phyloP scores from a whole-genome alignment of 1,140 invertebrate species.

The Platorchestia sp. region DNA sequence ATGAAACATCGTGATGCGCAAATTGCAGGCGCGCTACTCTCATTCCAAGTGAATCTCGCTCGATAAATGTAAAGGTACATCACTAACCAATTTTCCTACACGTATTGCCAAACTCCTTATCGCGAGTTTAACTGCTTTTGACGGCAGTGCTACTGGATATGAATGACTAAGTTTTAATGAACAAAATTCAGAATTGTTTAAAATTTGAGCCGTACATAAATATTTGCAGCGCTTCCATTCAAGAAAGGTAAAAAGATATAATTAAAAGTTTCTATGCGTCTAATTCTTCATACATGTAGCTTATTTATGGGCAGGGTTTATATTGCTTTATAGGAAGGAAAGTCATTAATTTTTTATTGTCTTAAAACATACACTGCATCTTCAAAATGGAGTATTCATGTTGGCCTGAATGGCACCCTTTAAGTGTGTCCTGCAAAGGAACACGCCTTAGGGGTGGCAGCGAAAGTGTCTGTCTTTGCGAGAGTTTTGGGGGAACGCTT shows the following conservation, averaged over 20 bases:
- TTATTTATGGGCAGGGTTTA: neutral
- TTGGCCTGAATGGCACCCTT: neutral
- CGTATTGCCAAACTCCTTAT: neutral
- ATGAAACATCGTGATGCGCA: slow-evolving; percentile 51
- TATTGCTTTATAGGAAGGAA: neutral
- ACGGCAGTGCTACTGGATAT: neutral
- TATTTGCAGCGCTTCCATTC: neutral
- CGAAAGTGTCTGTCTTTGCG: neutral
- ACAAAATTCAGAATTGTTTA: neutral
- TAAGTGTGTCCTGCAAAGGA: neutral
- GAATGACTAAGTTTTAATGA: neutral
- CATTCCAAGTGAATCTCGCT: neutral
- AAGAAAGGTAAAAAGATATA: neutral
- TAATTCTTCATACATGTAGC: neutral
- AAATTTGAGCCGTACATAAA: neutral
- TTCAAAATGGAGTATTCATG: neutral
- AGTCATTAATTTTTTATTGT: neutral
- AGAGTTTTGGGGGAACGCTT: neutral
- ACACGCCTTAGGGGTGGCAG: neutral
- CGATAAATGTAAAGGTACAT: neutral
- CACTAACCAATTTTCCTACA: neutral
- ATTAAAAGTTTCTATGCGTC: neutral
- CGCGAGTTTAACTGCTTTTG: neutral
- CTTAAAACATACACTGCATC: neutral
- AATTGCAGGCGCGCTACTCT: slow-evolving; percentile 26